Conservation (phyloP, 2,888 invertebrate species). For the Formica aserva region DNA sequence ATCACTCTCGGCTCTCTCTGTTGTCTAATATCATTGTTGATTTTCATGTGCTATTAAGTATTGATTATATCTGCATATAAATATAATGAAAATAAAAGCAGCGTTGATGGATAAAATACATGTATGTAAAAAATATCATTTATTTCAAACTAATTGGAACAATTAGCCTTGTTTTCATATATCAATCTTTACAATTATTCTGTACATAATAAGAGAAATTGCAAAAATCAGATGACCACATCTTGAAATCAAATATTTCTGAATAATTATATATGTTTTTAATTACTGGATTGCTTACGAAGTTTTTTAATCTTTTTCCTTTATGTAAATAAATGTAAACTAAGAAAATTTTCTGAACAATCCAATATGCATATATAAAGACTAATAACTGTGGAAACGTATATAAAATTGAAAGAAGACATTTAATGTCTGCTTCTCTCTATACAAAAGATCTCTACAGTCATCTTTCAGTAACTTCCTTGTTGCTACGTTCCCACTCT, state of each 20-base stretch:
- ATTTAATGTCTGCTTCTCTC: conserved; percentile 26
- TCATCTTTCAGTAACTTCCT: conserved; percentile 77
- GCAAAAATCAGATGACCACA: conserved; percentile 35
- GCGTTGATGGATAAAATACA: conserved; percentile 7
- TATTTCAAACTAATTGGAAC: conserved; percentile 21
- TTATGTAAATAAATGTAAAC: neutral
- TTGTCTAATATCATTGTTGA: conserved; percentile 18
- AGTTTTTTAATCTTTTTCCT: neutral
- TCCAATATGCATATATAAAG: neutral
- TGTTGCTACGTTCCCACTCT: conserved; percentile 78
- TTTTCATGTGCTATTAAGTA: conserved; percentile 9
- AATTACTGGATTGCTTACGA: neutral
- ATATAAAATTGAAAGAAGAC: conserved; percentile 45
- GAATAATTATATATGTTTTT: conserved; percentile 23
- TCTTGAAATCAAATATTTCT: conserved; percentile 37
- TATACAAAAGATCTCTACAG: conserved; percentile 54
- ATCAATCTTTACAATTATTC: conserved; percentile 11
- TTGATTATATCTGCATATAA: conserved; percentile 13
- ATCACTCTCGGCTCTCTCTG: conserved; percentile 6
- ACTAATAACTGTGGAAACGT: neutral
- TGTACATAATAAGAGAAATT: conserved; percentile 21
- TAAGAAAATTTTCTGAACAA: neutral
- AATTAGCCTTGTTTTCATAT: neutral
- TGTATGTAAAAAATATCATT: conserved; percentile 36
- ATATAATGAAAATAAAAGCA: conserved; percentile 15